Evolutionary conservation across 2,113 vertebrate genomes (phyloP), one percentile per base, ranked within the genome.

Genomic region (Triplophysa siluroides): DNA sequence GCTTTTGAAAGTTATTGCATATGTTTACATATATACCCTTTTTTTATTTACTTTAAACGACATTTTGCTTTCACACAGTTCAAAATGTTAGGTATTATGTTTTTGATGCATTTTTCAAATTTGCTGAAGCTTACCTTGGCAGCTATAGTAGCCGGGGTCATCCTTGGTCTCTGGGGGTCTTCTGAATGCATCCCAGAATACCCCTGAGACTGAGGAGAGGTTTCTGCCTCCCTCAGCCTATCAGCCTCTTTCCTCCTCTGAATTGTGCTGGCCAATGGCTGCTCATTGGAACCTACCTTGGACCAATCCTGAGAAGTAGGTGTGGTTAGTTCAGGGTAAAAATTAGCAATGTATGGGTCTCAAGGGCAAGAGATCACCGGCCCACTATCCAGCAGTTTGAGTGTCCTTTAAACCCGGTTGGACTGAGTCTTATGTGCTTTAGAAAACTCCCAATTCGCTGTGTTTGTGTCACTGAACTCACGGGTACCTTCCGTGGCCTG

Each of bases 241-340:
- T 97, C 97, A 0, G 95, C 92, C 79, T 99, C 96, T 91, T 95
- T 98, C 67, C 97, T 94, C 76, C 97, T 92, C 88, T 96, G 97
- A 56, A 97, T 91, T 0, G 92, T 91, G 52, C 88, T 91, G 21
- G 92, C 94, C 6, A 85, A 83, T 0, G 95, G 92, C 81, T 94
- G 96, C 85, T 99, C 97, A 0, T 95, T 96, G 77, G 94, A 89
- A 87, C 94, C 93, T 56, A 93, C 92, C 90, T 97, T 97, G 86
- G 96, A 94, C 97, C 97, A 98, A 78, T 99, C 97, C 97, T 98
- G 92, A 80, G 91, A 88, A 0, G 33, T 75, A 83, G 81, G 83
- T 2, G 13, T 41, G 81, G 85, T 92, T 90, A 89, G 80, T 88
- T 76, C 21, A 50, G 47, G 81, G 24, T 24, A 76, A 8, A 19